Percentiles rank a stretch among this genome's conserved stretches.
These are phyloP conservation scores for Lepilemur septentrionalis DNA, from an alignment of 2,797 vertebrate genomes.

Conservation along the genomic window DNA sequence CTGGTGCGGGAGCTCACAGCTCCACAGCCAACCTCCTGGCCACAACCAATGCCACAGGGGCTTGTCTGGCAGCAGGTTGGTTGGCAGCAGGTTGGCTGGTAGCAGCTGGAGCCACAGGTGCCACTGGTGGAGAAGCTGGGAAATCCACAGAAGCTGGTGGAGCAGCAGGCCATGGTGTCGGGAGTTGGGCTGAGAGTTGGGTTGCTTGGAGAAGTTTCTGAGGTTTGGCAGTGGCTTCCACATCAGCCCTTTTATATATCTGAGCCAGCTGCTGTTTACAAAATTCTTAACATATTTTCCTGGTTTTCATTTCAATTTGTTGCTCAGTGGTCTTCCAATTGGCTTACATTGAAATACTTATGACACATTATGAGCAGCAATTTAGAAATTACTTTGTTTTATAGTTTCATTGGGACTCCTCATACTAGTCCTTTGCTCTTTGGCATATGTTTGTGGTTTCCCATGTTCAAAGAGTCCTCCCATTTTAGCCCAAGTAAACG, in stretches of 20 bases:
- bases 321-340: slow-evolving; percentile 62
- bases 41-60: neutral
- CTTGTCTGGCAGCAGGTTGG: neutral
- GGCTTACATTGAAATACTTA: slow-evolving; percentile 39
- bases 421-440: neutral
- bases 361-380: slow-evolving; percentile 31
- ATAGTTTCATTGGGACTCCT: slow-evolving; percentile 49
- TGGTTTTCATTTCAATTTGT: slow-evolving; percentile 69
- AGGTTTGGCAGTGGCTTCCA: slow-evolving; percentile 15
- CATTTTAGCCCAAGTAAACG: neutral
- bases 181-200: neutral
- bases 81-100: neutral
- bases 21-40: neutral
- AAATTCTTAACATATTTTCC: slow-evolving; percentile 70
- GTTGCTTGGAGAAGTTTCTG: slow-evolving; percentile 3
- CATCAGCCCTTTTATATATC: slow-evolving; percentile 59
- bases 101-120: neutral
- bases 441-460: slow-evolving; percentile 68
- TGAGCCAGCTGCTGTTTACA: neutral
- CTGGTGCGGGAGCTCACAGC: too few relatives aligned
- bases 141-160: slow-evolving; percentile 60
- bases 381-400: slow-evolving; percentile 65
- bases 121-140: slow-evolving; percentile 30
- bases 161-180: slow-evolving; percentile 66
- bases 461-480: slow-evolving; percentile 61